Percentiles rank a stretch among this genome's conserved stretches.
Evolutionary conservation across 2,888 invertebrate species (phyloP).

Genomic region (Pteria penguin): DNA sequence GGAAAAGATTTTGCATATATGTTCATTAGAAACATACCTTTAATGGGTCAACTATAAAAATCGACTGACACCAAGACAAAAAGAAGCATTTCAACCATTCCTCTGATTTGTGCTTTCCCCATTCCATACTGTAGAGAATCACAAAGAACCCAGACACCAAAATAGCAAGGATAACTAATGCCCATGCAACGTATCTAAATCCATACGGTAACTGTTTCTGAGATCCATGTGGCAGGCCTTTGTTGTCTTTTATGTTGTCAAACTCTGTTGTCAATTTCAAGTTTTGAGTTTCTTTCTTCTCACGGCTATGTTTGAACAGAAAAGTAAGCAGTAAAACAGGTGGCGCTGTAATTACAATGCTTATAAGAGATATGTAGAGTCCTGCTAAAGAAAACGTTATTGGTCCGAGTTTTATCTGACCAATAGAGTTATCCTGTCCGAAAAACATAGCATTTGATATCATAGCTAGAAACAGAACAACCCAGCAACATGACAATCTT

Average conservation of each 20-base stretch:
- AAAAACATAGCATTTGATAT: slow-evolving; percentile 43
- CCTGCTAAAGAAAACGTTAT: slow-evolving; percentile 21
- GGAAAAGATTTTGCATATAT: background rate
- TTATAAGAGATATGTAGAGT: slow-evolving; percentile 37
- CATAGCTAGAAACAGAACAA: slow-evolving; percentile 38
- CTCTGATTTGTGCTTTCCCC: slow-evolving; percentile 80
- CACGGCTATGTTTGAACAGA: slow-evolving; percentile 26
- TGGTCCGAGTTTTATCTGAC: slow-evolving; percentile 25
- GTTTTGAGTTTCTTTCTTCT: no score
- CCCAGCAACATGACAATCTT: slow-evolving; percentile 32
- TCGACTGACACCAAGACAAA: slow-evolving; percentile 76
- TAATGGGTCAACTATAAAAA: slow-evolving; percentile 78
- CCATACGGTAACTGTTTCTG: slow-evolving; percentile 21
- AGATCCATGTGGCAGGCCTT: background rate
- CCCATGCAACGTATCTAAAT: slow-evolving; percentile 24
- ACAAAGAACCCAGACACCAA: slow-evolving; percentile 37
- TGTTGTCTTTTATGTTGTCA: background rate
- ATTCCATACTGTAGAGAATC: slow-evolving; percentile 80
- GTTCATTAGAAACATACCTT: no score
- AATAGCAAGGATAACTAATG: slow-evolving; percentile 15
- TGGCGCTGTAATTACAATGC: slow-evolving; percentile 21
- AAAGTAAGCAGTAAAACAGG: slow-evolving; percentile 24
- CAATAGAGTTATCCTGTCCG: slow-evolving; percentile 8
- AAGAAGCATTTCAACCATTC: slow-evolving; percentile 80
- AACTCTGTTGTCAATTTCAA: no score